Conservation (phyloP, 2,113 vertebrate genomes). For the Panurus biarmicus region DNA sequence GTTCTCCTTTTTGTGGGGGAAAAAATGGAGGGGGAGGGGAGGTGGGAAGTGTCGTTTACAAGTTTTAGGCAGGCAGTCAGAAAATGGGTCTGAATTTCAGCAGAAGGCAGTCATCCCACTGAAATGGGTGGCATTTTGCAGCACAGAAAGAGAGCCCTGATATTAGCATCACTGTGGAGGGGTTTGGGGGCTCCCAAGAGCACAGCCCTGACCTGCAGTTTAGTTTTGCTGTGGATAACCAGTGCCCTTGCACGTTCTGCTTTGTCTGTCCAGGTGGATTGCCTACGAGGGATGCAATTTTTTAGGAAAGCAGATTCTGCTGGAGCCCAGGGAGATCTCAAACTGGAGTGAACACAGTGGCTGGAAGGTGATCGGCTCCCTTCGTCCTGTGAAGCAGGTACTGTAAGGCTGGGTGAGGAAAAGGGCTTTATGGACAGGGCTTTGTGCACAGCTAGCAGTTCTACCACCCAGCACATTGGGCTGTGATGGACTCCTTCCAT, state of each 20-base stretch:
- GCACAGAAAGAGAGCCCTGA: not conserved
- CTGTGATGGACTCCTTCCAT: not conserved
- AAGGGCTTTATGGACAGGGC: not conserved
- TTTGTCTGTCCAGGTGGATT: constrained; percentile 73
- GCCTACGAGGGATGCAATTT: constrained; percentile 80
- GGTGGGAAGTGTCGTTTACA: not conserved
- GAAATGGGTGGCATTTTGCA: not conserved
- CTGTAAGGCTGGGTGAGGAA: not conserved
- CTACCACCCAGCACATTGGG: not conserved
- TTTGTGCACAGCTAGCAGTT: not conserved
- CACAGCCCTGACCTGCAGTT: not conserved
- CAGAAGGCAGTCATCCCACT: not conserved
- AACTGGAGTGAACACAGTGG: constrained; percentile 77
- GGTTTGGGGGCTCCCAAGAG: not conserved
- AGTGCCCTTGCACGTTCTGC: not conserved
- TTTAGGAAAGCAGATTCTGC: constrained; percentile 78
- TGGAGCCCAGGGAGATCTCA: constrained; percentile 68
- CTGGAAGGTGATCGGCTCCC: constrained; percentile 81
- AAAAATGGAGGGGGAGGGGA: not conserved
- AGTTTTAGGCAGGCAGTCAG: not conserved
- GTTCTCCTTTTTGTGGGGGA: not conserved
- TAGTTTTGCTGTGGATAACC: not conserved
- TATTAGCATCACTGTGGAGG: not conserved
- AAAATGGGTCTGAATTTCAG: not conserved
- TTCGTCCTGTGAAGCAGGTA: constrained; percentile 81